Evolutionary conservation across 2,888 invertebrate species (phyloP).

Genomic region (Dioctria linearis): DNA sequence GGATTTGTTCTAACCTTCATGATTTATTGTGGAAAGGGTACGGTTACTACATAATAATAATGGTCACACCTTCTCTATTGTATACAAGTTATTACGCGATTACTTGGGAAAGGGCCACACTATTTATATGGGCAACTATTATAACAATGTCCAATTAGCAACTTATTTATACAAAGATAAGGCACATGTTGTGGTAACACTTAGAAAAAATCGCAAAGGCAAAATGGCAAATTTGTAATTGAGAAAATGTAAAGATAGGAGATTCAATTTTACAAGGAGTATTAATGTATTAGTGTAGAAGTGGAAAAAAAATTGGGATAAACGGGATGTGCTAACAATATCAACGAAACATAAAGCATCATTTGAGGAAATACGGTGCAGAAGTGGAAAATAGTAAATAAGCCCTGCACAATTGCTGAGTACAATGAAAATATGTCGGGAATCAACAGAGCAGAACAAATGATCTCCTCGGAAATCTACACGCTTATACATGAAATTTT

Average conservation of each 20-base stretch:
- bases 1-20: conserved; percentile 2
- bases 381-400: conserved; percentile 10
- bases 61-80: conserved; percentile 5
- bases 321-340: background rate
- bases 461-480: conserved; percentile 40
- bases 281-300: background rate
- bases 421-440: conserved; percentile 41
- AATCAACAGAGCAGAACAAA: conserved; percentile 37
- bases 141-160: conserved; percentile 1
- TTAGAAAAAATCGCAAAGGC: background rate
- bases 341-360: background rate
- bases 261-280: background rate
- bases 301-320: background rate
- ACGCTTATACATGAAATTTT: conserved; percentile 13
- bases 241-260: background rate
- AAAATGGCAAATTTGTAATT: background rate
- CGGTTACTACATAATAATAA: conserved; percentile 17
- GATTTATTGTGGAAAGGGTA: background rate
- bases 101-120: background rate
- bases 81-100: background rate
- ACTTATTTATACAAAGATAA: background rate
- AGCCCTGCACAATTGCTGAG: background rate
- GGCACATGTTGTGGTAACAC: background rate
- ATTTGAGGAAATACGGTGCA: background rate
- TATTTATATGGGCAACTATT: conserved; percentile 11